Evolutionary conservation across 64 coral and sea anemone genomes (phyloP).

Genomic region (Catalaphyllia jardinei): DNA sequence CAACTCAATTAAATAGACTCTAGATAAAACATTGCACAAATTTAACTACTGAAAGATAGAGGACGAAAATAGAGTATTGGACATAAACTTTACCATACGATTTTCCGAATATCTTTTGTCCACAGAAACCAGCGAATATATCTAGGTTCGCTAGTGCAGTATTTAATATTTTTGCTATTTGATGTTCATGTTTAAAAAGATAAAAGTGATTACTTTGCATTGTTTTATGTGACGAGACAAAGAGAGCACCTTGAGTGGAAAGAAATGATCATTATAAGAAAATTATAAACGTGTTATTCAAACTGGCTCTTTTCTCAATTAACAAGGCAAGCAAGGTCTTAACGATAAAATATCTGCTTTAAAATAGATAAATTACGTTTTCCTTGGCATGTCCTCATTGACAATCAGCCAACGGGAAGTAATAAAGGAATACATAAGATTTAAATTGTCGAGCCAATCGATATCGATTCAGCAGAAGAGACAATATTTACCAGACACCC

Average conservation of each 20-base stretch:
- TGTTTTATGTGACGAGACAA: not conserved
- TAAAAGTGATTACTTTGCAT: not conserved
- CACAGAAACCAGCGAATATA: too few relatives aligned
- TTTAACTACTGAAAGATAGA: too few relatives aligned
- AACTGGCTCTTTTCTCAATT: not conserved
- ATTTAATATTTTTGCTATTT: too few relatives aligned
- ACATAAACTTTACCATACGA: too few relatives aligned
- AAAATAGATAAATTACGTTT: not conserved
- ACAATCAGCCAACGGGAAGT: not conserved
- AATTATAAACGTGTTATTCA: too few relatives aligned
- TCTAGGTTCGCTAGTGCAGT: too few relatives aligned
- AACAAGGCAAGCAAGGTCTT: not conserved
- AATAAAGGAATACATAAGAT: not conserved
- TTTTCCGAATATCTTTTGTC: too few relatives aligned
- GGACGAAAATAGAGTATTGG: too few relatives aligned
- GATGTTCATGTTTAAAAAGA: too few relatives aligned
- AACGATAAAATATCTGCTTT: not conserved
- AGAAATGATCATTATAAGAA: not conserved
- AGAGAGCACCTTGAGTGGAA: not conserved
- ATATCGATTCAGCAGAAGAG: not conserved
- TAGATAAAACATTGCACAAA: too few relatives aligned
- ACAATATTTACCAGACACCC: not conserved
- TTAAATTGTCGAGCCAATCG: not conserved
- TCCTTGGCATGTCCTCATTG: not conserved
- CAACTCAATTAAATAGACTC: too few relatives aligned